Percentiles rank a stretch among this genome's conserved stretches.
Evolutionary conservation across 2,113 vertebrate species (phyloP).

Genomic region (Scolopax mira): DNA sequence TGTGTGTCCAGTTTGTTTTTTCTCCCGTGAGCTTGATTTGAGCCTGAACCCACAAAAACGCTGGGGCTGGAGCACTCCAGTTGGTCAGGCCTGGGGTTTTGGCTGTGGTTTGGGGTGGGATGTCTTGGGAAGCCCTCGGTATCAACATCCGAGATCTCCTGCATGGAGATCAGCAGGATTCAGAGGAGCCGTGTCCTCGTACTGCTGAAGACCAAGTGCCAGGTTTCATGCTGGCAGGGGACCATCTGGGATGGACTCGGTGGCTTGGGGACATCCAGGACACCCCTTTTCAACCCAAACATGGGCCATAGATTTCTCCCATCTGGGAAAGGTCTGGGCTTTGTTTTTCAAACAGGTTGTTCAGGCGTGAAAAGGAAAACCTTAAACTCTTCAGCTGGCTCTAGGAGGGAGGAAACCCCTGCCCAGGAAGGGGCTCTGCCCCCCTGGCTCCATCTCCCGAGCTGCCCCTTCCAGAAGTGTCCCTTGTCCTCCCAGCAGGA

Average conservation of each 20-base stretch:
- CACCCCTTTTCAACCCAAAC: not conserved
- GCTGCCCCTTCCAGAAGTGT: not conserved
- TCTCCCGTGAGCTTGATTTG: not conserved
- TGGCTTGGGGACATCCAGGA: not conserved
- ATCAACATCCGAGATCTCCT: not conserved
- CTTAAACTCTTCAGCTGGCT: not conserved
- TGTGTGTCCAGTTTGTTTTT: not conserved
- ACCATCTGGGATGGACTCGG: rapidly evolving
- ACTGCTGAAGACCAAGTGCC: not conserved
- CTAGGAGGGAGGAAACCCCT: not conserved
- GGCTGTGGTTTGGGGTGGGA: not conserved
- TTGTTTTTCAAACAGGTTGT: not conserved
- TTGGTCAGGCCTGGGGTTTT: not conserved
- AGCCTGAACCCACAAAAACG: not conserved
- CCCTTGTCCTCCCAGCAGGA: not conserved
- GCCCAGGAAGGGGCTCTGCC: not conserved
- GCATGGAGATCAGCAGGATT: rapidly evolving
- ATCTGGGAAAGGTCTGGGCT: not conserved
- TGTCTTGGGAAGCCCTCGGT: not conserved
- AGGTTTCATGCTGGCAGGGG: not conserved
- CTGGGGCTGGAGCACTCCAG: not conserved
- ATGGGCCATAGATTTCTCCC: rapidly evolving
- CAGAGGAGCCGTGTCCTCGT: rapidly evolving
- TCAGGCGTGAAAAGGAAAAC: not conserved
- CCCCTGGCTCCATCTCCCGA: not conserved